Evolutionary conservation across 2,888 invertebrate species (phyloP).

Genomic region (Phyto melanocephala): DNA sequence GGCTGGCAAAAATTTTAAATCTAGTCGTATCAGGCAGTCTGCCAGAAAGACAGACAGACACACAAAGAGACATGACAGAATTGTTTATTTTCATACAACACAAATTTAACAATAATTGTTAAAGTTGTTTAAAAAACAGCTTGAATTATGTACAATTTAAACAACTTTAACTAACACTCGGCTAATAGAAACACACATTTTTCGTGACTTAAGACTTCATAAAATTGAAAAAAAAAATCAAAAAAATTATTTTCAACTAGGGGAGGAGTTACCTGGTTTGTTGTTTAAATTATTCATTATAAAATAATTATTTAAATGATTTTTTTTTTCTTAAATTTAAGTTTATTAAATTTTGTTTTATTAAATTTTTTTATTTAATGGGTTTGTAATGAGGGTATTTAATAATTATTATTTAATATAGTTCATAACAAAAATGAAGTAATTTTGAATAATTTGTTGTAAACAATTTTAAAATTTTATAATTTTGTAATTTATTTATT

Average conservation of each 20-base stretch:
- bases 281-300: constrained; percentile 25
- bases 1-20: background rate
- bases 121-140: constrained; percentile 19
- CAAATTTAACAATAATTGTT: constrained; percentile 23
- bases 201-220: constrained; percentile 8
- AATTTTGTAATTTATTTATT: background rate
- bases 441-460: constrained; percentile 20
- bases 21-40: background rate
- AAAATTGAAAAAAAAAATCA: background rate
- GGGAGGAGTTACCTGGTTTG: constrained; percentile 15
- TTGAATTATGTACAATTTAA: constrained; percentile 7
- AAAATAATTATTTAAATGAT: background rate
- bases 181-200: constrained; percentile 24
- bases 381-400: constrained; percentile 26
- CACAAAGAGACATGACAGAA: background rate
- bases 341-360: constrained; percentile 15
- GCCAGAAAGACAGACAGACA: background rate
- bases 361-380: constrained; percentile 35
- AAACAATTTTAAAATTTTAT: constrained; percentile 19
- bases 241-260: background rate
- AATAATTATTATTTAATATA: background rate
- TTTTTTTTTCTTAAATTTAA: background rate
- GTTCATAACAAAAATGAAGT: background rate
- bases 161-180: constrained; percentile 51
- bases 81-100: constrained; percentile 24